Evolutionary conservation across 2,888 invertebrate genomes (phyloP), one percentile per base, ranked within the genome.

Genomic region (Hirtodrosophila duncani): DNA sequence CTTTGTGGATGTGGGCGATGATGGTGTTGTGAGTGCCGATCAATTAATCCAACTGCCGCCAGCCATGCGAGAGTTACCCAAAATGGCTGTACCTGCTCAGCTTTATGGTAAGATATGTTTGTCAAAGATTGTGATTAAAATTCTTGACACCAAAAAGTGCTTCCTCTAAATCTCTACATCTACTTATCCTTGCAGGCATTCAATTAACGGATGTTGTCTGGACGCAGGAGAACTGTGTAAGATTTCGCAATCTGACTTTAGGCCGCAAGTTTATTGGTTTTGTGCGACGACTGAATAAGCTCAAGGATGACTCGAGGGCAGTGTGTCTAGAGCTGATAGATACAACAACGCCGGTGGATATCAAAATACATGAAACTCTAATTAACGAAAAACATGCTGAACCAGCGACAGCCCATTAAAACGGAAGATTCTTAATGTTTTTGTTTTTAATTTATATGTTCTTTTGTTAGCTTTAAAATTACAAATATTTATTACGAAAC

Each of bases 241-340:
- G 90, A 51, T 95, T 95, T 83, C 91, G 92, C 71, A 88, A 92
- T 63, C 81, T 94, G 57, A 92, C 93, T 3, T 90, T 91, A 21
- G 90, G 91, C 21, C 91, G 91, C 69, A 88, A 90, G 39, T 93
- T 94, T 61, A 92, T 92, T 8, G 92, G 93, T 0, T 84, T 91
- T 34, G 89, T 94, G 38, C 89, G 89, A 58, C 89, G 91, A 11
- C 89, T 91, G 5, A 89, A 90, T 11, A 90, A 91, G 59, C 88
- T 86, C 7, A 91, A 91, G 60, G 89, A 90, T 3, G 89, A 85
- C 5, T 91, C 92, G 51, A 89, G 89, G 0, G 87, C 92, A 18
- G 84, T 94, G 16, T 90, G 90, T 14, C 85, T 95, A 45, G 89
- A 90, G 68, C 88, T 94, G 24, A 91, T 94, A 44, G 94, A 94